phyloP scores from a whole-genome alignment of 2,113 vertebrate genomes.

The Pelmatolapia mariae region DNA sequence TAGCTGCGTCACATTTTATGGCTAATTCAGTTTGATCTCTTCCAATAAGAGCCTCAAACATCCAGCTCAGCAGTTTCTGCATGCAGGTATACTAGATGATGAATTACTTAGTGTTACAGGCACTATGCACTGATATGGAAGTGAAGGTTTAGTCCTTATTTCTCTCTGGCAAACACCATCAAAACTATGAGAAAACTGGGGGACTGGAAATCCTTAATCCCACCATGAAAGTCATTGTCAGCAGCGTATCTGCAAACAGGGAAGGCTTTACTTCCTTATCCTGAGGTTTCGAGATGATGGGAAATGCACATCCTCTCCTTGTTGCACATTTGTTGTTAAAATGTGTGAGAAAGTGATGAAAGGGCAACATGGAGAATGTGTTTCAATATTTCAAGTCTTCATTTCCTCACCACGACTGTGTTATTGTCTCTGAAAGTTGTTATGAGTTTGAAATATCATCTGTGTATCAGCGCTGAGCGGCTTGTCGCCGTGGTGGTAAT shows the following conservation, averaged over 20 bases:
- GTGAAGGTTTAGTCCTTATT: not conserved
- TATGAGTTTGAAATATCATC: slow-evolving; percentile 23
- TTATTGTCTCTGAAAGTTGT: slow-evolving; percentile 13
- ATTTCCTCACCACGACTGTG: not conserved
- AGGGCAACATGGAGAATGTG: not conserved
- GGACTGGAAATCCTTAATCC: not conserved
- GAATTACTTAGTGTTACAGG: not conserved
- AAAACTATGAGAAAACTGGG: not conserved
- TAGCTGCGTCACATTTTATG: not conserved
- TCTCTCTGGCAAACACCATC: not conserved
- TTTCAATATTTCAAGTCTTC: slow-evolving; percentile 8
- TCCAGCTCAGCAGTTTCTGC: not conserved
- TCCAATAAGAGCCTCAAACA: not conserved
- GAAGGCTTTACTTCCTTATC: not conserved
- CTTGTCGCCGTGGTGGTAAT: not conserved
- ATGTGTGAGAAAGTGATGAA: slow-evolving; percentile 1
- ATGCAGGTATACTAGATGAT: not conserved
- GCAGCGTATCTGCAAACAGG: not conserved
- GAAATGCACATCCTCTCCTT: not conserved
- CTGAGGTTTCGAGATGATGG: not conserved
- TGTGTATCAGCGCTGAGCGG: not conserved
- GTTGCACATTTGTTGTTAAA: not conserved
- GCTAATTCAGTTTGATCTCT: not conserved
- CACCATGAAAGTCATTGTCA: not conserved
- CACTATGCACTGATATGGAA: not conserved